phyloP scores from a whole-genome alignment of 1,140 invertebrate genomes.

The Drosophila bifasciata region DNA sequence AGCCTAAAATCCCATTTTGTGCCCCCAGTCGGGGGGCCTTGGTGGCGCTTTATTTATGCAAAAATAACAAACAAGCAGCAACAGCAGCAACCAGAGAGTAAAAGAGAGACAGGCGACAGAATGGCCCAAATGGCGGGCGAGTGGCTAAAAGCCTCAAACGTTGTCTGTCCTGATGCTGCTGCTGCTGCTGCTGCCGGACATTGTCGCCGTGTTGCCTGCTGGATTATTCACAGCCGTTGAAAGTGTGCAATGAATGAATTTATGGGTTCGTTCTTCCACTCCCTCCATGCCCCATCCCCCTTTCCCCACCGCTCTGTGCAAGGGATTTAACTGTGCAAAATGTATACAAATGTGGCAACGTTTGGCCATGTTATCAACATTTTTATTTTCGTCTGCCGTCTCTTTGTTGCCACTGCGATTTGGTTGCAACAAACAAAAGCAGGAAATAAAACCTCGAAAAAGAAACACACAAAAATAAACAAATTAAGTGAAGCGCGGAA shows the following conservation, averaged over 20 bases:
- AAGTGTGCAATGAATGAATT: constrained; percentile 82
- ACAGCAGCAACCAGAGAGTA: constrained; percentile 24
- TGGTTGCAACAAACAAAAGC: constrained; percentile 6
- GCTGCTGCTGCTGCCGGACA: constrained; percentile 44
- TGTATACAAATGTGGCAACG: constrained; percentile 71
- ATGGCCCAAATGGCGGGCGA: constrained; percentile 5
- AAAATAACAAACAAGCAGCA: constrained; percentile 76
- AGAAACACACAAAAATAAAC: constrained; percentile 39
- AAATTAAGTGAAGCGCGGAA: constrained; percentile 69
- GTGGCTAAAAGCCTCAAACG: constrained; percentile 63
- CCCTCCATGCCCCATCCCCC: neutral
- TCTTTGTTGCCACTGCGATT: constrained; percentile 13
- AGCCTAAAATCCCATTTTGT: constrained; percentile 79
- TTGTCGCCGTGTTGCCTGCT: constrained; percentile 68
- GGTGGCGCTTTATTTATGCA: constrained; percentile 74
- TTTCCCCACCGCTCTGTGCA: too few species aligned
- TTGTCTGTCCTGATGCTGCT: constrained; percentile 36
- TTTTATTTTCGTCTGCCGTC: constrained; percentile 51
- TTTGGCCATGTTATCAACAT: constrained; percentile 64
- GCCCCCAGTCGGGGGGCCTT: constrained; percentile 37
- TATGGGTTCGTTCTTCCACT: constrained; percentile 38
- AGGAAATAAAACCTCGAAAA: constrained; percentile 14
- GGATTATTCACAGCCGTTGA: constrained; percentile 80
- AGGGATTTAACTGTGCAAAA: constrained; percentile 63
- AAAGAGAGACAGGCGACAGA: constrained; percentile 8